phyloP scores from a whole-genome alignment of 2,888 invertebrate species.

The Dasysyrphus albostriatus region DNA sequence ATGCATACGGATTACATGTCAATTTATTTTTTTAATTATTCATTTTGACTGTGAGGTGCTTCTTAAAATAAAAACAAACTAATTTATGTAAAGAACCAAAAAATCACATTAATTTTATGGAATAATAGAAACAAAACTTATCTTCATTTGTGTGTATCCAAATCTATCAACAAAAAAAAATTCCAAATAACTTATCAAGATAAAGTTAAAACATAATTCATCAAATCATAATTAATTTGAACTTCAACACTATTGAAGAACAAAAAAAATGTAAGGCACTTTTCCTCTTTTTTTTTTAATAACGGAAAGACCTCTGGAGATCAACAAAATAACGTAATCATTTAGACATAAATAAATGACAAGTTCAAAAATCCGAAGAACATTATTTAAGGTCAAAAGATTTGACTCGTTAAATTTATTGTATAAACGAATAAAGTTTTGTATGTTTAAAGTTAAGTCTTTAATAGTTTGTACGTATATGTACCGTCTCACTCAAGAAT shows the following conservation, averaged over 20 bases:
- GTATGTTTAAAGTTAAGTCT: neutral
- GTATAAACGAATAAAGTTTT: constrained; percentile 35
- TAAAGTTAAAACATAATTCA: neutral
- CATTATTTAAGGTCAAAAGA: constrained; percentile 40
- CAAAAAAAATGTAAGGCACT: neutral
- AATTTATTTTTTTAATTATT: too few relatives aligned
- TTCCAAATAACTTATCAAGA: too few relatives aligned
- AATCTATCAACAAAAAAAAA: too few relatives aligned
- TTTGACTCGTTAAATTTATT: constrained; percentile 30
- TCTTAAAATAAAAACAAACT: too few relatives aligned
- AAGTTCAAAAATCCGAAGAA: constrained; percentile 44
- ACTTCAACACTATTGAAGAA: constrained; percentile 3
- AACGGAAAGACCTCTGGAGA: constrained; percentile 14
- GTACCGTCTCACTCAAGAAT: neutral
- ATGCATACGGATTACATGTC: too few relatives aligned
- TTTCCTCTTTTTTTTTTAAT: neutral
- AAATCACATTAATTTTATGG: too few relatives aligned
- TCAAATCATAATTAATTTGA: constrained; percentile 12
- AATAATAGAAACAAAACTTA: too few relatives aligned
- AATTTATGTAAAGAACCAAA: too few relatives aligned
- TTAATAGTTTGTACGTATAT: neutral
- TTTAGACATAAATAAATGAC: constrained; percentile 12
- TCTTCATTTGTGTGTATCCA: too few relatives aligned
- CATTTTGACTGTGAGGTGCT: too few relatives aligned
- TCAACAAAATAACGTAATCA: constrained; percentile 19